These are phyloP conservation scores for Oreochromis grahami DNA, from an alignment of 2,797 vertebrate species.

Conservation along the genomic window DNA sequence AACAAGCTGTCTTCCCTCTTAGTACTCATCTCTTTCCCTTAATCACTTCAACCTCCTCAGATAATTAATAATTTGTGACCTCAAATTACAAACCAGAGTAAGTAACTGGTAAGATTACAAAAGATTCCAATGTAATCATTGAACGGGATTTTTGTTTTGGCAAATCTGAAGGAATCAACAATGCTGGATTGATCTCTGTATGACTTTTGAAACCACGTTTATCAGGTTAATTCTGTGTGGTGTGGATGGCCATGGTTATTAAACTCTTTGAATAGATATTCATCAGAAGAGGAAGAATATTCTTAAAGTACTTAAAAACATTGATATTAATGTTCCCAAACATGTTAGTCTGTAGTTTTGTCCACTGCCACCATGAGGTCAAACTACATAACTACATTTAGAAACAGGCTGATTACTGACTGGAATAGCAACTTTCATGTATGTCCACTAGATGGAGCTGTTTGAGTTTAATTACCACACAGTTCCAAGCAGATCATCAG, in stretches of 20 bases:
- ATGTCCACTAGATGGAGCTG: neutral
- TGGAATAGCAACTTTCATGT: accelerated
- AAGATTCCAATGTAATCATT: neutral
- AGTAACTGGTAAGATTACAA: neutral
- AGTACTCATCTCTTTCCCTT: neutral
- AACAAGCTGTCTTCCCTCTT: neutral
- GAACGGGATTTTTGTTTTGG: accelerated
- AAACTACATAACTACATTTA: neutral
- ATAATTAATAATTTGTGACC: neutral
- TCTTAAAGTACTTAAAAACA: neutral
- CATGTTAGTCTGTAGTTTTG: accelerated
- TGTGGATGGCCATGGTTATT: neutral
- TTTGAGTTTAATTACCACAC: neutral
- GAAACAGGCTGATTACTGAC: accelerated
- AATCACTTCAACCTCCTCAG: neutral
- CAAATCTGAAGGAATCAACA: neutral
- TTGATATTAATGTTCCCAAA: neutral
- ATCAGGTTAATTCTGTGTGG: accelerated
- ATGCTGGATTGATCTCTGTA: neutral
- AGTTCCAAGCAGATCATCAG: accelerated
- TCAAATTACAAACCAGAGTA: neutral
- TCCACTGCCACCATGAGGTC: neutral
- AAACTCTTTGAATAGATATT: neutral
- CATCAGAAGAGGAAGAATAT: neutral
- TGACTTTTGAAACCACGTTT: neutral